A percentile compares a stretch with the other conserved stretches of the same genome.
Conservation (phyloP, 2,888 invertebrate species). For the Pseudanteris insignis region DNA sequence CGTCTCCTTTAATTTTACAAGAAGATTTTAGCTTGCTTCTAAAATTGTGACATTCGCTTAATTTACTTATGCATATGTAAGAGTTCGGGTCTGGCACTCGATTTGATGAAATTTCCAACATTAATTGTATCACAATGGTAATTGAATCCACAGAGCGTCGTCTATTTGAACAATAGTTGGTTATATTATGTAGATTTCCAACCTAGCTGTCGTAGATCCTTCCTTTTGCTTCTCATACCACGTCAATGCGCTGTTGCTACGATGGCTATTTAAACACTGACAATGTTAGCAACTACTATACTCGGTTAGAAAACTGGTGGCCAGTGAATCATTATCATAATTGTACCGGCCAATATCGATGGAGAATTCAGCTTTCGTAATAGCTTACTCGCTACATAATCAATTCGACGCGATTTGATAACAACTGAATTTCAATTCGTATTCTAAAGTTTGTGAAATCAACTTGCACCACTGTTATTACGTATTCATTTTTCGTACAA, state of each 20-base stretch:
- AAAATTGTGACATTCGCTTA: slow-evolving; percentile 59
- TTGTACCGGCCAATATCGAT: slow-evolving; percentile 48
- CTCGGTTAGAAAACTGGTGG: slow-evolving; percentile 56
- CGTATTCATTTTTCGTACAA: too few species aligned
- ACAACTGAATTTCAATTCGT: too few species aligned
- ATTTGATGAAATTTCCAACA: slow-evolving; percentile 67
- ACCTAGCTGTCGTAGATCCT: slow-evolving; percentile 57
- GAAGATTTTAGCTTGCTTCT: slow-evolving; percentile 49
- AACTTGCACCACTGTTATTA: too few species aligned
- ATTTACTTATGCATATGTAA: slow-evolving; percentile 66
- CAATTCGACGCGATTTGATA: too few species aligned
- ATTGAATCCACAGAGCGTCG: slow-evolving; percentile 66
- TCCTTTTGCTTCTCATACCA: slow-evolving; percentile 48
- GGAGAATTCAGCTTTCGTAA: too few species aligned
- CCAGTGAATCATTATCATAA: slow-evolving; percentile 62
- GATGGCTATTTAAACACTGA: slow-evolving; percentile 66
- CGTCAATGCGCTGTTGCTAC: slow-evolving; percentile 51
- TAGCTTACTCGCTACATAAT: too few species aligned
- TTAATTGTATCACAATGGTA: slow-evolving; percentile 68
- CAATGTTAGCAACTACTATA: slow-evolving; percentile 65
- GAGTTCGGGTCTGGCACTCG: slow-evolving; percentile 62
- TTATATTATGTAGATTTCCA: slow-evolving; percentile 67
- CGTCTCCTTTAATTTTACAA: slow-evolving; percentile 27
- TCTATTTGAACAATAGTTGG: slow-evolving; percentile 68
- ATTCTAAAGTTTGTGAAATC: too few species aligned